Evolutionary conservation across 1,140 invertebrate genomes (phyloP).

Genomic region (Chelonus insularis): DNA sequence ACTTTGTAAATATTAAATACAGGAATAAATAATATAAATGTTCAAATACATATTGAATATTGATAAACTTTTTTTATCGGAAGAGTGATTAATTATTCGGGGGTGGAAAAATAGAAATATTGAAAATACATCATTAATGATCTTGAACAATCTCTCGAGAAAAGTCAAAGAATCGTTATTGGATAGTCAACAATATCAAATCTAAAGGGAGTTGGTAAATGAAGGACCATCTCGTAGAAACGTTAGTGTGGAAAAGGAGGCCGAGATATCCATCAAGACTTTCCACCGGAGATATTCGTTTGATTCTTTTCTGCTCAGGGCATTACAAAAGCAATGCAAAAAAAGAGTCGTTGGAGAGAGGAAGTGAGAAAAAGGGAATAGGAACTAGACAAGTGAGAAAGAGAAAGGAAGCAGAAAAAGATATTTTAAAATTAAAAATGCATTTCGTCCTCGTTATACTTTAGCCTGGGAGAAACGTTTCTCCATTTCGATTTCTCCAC

Average conservation of each 20-base stretch:
- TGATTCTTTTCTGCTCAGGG: constrained; percentile 8
- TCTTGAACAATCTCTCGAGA: not conserved
- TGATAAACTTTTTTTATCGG: too few relatives aligned
- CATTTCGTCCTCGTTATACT: constrained; percentile 50
- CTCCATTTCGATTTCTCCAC: constrained; percentile 20
- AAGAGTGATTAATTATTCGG: too few relatives aligned
- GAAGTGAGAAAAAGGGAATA: not conserved
- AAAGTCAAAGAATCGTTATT: not conserved
- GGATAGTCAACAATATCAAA: not conserved
- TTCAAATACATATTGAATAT: too few relatives aligned
- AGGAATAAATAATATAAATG: not conserved
- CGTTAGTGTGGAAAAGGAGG: not conserved
- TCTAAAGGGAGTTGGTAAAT: not conserved
- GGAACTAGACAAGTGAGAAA: not conserved
- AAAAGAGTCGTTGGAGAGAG: not conserved
- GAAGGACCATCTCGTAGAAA: not conserved
- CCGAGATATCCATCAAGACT: not conserved
- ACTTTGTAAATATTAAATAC: too few relatives aligned
- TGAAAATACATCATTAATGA: not conserved
- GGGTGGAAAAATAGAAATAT: not conserved
- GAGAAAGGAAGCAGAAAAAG: not conserved
- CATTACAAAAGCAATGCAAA: not conserved
- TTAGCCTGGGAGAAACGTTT: not conserved
- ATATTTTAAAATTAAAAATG: constrained; percentile 48
- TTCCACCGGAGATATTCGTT: constrained; percentile 10